Evolutionary conservation across 1,140 invertebrate species (phyloP).

Genomic region (Drosophila novamexicana): DNA sequence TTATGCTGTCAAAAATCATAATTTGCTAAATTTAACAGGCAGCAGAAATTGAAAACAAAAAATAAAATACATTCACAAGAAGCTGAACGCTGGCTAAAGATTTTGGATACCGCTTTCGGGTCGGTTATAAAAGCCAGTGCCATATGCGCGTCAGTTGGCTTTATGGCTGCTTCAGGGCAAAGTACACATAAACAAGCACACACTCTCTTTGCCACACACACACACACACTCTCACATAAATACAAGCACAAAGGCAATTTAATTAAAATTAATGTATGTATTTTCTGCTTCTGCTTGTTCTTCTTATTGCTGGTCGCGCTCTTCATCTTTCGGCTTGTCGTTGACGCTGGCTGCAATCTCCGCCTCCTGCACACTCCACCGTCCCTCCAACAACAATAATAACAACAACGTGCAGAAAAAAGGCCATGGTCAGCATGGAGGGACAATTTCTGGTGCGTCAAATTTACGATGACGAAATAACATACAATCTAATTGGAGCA

Average conservation of each 20-base stretch:
- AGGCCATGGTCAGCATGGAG: conserved; percentile 96
- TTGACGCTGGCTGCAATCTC: conserved; percentile 24
- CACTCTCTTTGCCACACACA: conserved; percentile 11
- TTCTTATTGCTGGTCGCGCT: conserved; percentile 21
- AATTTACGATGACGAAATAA: conserved; percentile 97
- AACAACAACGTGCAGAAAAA: conserved; percentile 88
- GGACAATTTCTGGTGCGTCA: conserved; percentile 97
- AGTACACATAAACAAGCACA: conserved; percentile 32
- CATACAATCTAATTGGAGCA: conserved; percentile 96
- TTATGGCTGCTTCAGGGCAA: conserved; percentile 27
- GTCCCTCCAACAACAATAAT: background rate
- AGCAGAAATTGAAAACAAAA: background rate
- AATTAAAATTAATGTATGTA: conserved; percentile 83
- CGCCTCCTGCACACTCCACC: conserved; percentile 3
- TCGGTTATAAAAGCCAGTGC: conserved; percentile 53
- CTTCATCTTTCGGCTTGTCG: conserved; percentile 43
- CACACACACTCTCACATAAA: conserved; percentile 53
- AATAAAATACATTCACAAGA: background rate
- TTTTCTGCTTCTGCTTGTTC: conserved; percentile 45
- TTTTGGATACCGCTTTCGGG: background rate
- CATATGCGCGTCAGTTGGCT: conserved; percentile 50
- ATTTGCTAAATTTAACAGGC: background rate
- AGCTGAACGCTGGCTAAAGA: conserved; percentile 14
- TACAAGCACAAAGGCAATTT: conserved; percentile 73
- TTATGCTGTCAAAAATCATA: background rate